Conservation (phyloP, 2,888 invertebrate species). For the Agrenia bidenticulata region DNA sequence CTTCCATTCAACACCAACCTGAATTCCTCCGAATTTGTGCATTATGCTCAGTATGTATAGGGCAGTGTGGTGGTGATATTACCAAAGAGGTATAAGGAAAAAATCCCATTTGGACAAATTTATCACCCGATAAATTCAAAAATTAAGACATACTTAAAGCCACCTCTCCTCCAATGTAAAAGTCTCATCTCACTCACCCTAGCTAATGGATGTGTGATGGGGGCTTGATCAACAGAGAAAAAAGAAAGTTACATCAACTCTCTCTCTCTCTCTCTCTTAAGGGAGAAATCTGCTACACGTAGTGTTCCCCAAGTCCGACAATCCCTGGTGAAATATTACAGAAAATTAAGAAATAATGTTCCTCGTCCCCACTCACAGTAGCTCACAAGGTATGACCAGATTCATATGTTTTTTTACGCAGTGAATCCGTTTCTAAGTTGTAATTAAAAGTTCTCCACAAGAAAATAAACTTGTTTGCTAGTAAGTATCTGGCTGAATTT, state of each 20-base stretch:
- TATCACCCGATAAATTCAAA: constrained; percentile 53
- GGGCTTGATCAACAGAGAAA: constrained; percentile 31
- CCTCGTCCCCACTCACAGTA: too few species aligned
- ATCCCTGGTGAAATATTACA: constrained; percentile 4
- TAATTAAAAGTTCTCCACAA: too few species aligned
- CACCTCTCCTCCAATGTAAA: constrained; percentile 19
- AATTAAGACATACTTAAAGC: constrained; percentile 52
- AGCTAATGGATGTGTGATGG: constrained; percentile 29
- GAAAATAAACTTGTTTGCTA: too few species aligned
- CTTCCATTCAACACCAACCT: too few species aligned
- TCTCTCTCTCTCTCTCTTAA: constrained; percentile 6
- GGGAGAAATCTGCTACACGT: not conserved
- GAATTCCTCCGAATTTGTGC: constrained; percentile 1
- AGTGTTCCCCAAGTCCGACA: not conserved
- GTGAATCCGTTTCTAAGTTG: too few species aligned
- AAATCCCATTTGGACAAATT: constrained; percentile 52
- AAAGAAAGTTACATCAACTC: not conserved
- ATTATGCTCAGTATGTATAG: constrained; percentile 14
- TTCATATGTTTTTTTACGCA: too few species aligned
- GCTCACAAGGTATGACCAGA: too few species aligned
- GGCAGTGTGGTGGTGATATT: too few species aligned
- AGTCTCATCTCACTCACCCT: constrained; percentile 22
- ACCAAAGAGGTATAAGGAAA: constrained; percentile 7
- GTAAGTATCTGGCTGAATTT: too few species aligned
- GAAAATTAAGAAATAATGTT: constrained; percentile 18